Evolutionary conservation across 2,113 vertebrate genomes (phyloP), one percentile per base, ranked within the genome.

Genomic region (Aplodontia rufa): DNA sequence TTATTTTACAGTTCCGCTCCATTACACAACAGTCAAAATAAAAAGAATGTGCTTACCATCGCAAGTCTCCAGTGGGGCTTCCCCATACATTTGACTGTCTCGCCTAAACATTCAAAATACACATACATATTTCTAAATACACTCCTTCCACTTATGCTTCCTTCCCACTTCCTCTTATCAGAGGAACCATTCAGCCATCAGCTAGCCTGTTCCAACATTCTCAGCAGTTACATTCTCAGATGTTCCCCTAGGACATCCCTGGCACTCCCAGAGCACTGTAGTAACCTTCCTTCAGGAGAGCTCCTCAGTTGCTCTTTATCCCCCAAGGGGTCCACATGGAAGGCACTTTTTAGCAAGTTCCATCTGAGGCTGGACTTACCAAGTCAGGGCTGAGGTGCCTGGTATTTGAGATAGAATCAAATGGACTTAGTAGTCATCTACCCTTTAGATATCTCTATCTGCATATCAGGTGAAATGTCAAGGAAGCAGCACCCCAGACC

Each of bases 21-120:
- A 19, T 94, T 94, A 68, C 53, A 49, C 40, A 94, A 45, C 53
- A 91, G 14, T 22, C 83, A 80, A 87, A 96, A 91, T 74, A 90
- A 84, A 89, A 83, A 91, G 81, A 91, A 87, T 91, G 49, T 97
- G 74, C 91, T 86, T 83, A 71, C 35, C 28, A 64, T 13, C 42
- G 40, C 88, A 90, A 8, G 40, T 95, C 24, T 88, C 60, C 58
- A 35, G 0, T 55, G 55, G 49, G 24, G 16, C 26, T 95, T 91
- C 90, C 90, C 80, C 74, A 26, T 37, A 51, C 20, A 85, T 79
- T 66, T 62, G 30, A 30, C 72, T 69, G 24, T 94, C 49, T 94
- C 1, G 0, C 24, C 74, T 40, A 90, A 78, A 78, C 76, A 75
- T 89, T 95, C 55, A 88, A 75, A 94, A 86, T 37, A 88, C 60